Evolutionary conservation across 30 jellyfish, hydroid and myxozoan species (phyloP), one percentile per base, ranked within the genome.

Genomic region (Hydractinia echinata): DNA sequence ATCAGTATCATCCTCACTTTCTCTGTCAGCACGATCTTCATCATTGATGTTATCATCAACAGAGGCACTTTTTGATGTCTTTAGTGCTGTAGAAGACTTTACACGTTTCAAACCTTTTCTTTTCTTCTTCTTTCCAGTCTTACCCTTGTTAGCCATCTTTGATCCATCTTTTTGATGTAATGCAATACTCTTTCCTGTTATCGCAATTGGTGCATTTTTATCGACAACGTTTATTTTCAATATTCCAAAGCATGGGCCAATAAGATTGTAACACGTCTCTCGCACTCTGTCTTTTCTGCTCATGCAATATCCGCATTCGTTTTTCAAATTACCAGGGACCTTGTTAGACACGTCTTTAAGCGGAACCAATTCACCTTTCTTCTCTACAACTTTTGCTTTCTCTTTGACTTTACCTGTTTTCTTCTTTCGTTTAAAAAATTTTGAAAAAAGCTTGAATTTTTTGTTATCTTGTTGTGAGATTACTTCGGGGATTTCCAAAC

Each of bases 341-440:
- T 44, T 44, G 39, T 51, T 7, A 13, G 74, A 44, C 9, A 64
- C 10, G 51, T 7, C 8, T 51, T 7, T 64, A 44, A 7, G 19
- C 16, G 10, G 1, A n/a, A 51, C 19, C 18, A 51, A 7, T 8
- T n/a, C 74, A 64, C 7, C 74, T 6, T 64, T 51, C 19, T 64
- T 51, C 18, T 44, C 39, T 6, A 64, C 39, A 8, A n/a, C 39
- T 64, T 44, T 7, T 13, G 10, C 74, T 0, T 64, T 64, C 74
- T 13, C 39, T 13, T 64, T 64, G 51, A 11, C 19, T 16, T 16
- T 58, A 13, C 19, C 19, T 16, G 1, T 58, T 16, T 58, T 58
- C 19, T 64, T 64, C 74, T 64, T 13, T 64, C 74, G 74, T 51
- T 64, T 64, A 51, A 64, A 64, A 64, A 64, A 64, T 51, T 64